These are phyloP conservation scores for Zaprionus lineosus DNA, from an alignment of 2,888 invertebrate species.

Conservation along the genomic window DNA sequence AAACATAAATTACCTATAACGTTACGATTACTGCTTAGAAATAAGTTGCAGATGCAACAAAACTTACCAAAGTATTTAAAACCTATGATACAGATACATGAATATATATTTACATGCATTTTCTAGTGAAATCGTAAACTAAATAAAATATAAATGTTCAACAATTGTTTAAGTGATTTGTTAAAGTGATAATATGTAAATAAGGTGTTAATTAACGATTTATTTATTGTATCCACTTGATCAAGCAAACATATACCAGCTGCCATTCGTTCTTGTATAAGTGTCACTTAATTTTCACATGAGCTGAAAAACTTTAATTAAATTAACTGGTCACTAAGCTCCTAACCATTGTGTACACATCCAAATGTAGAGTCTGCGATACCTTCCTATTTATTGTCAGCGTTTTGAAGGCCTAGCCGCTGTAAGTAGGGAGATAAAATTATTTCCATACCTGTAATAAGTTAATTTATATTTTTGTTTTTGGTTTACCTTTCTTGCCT, in stretches of 20 bases:
- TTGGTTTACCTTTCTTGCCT: conserved; percentile 34
- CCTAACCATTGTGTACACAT: neutral
- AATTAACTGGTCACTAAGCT: conserved; percentile 10
- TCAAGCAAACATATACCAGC: neutral
- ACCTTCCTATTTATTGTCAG: neutral
- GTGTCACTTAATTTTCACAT: conserved; percentile 4
- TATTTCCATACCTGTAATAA: neutral
- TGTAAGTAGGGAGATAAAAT: conserved; percentile 11
- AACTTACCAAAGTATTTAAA: conserved; percentile 72
- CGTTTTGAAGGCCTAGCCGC: conserved; percentile 30
- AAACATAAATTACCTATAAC: conserved; percentile 15
- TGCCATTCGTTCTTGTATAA: neutral
- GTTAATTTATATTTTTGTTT: too few relatives aligned
- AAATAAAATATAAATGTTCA: conserved; percentile 58
- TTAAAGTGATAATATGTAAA: neutral
- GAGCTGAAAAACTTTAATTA: conserved; percentile 14
- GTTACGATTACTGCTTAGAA: conserved; percentile 27
- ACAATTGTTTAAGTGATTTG: conserved; percentile 31
- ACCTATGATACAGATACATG: conserved; percentile 59
- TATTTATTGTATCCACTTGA: neutral
- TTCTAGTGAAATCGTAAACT: conserved; percentile 72
- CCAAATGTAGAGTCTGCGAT: conserved; percentile 3
- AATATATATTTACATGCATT: conserved; percentile 77
- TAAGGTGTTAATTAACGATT: neutral
- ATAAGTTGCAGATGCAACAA: conserved; percentile 54